Percentiles rank a stretch among this genome's conserved stretches.
Conservation (phyloP, 2,888 invertebrate genomes). For the Esperia sulphurella region DNA sequence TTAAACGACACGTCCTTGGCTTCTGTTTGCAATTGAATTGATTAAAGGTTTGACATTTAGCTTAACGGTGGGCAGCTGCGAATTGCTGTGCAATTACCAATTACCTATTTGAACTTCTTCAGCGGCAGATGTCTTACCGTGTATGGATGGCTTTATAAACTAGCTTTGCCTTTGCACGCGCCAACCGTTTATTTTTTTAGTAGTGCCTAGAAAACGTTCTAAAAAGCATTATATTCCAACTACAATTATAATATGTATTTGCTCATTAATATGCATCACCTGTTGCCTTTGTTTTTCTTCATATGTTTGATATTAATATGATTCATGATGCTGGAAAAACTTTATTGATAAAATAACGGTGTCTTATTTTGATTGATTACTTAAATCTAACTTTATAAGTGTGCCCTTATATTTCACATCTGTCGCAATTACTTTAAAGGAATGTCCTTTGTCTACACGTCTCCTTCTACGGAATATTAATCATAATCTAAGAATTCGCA, state of each 20-base stretch:
- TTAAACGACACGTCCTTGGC: slow-evolving; percentile 43
- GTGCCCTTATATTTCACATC: background rate
- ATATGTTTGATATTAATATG: no score
- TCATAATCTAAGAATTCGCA: slow-evolving; percentile 27
- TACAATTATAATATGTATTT: no score
- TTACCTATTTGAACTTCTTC: slow-evolving; percentile 38
- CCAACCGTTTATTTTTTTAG: slow-evolving; percentile 23
- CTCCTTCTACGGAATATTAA: slow-evolving; percentile 23
- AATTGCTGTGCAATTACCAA: slow-evolving; percentile 49
- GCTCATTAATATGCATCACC: no score
- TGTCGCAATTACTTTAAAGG: slow-evolving; percentile 5
- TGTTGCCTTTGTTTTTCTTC: no score
- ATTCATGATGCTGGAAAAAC: no score
- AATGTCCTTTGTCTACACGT: slow-evolving; percentile 27
- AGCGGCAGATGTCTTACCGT: slow-evolving; percentile 59
- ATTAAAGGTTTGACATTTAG: slow-evolving; percentile 70
- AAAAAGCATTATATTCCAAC: no score
- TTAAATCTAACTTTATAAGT: background rate
- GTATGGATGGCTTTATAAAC: slow-evolving; percentile 32
- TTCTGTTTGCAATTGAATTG: slow-evolving; percentile 45
- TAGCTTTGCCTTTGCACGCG: slow-evolving; percentile 15
- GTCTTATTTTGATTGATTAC: no score
- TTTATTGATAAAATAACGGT: no score
- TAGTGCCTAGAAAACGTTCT: slow-evolving; percentile 3
- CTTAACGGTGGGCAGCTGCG: slow-evolving; percentile 61